phyloP scores from a whole-genome alignment of 2,888 invertebrate genomes.

The Rugalucina vietnamica region DNA sequence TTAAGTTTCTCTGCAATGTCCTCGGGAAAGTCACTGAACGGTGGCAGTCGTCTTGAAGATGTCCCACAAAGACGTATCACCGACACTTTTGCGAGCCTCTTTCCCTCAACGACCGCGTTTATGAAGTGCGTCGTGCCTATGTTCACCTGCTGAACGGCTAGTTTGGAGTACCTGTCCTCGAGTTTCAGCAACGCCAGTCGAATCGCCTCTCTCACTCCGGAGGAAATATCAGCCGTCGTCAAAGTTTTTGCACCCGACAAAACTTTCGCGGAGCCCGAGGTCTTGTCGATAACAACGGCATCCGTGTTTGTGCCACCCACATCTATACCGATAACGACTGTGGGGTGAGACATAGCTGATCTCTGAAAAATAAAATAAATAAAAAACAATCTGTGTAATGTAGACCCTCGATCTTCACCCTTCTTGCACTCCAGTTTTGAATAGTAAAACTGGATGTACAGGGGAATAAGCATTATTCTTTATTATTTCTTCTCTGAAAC shows the following conservation, averaged over 20 bases:
- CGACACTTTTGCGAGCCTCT: slow-evolving; percentile 73
- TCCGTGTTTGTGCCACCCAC: slow-evolving; percentile 83
- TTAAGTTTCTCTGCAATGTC: slow-evolving; percentile 64
- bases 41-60: slow-evolving; percentile 74
- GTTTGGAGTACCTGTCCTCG: slow-evolving; percentile 21
- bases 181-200: slow-evolving; percentile 52
- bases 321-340: slow-evolving; percentile 78
- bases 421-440: too few relatives aligned
- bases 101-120: slow-evolving; percentile 80
- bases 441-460: too few relatives aligned
- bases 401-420: too few relatives aligned
- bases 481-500: too few relatives aligned
- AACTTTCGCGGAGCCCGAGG: slow-evolving; percentile 48
- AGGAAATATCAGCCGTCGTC: slow-evolving; percentile 79
- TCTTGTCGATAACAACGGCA: slow-evolving; percentile 72
- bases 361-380: too few relatives aligned
- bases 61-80: slow-evolving; percentile 80
- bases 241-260: slow-evolving; percentile 72
- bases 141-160: slow-evolving; percentile 72
- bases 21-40: slow-evolving; percentile 77
- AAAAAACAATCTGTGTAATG: too few relatives aligned
- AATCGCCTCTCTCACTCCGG: slow-evolving; percentile 67
- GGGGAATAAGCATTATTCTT: too few relatives aligned
- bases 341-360: slow-evolving; percentile 46
- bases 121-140: slow-evolving; percentile 82